Percentiles rank a stretch among this genome's conserved stretches.
Conservation (phyloP, 1,140 invertebrate species). For the Solenopsis invicta region DNA sequence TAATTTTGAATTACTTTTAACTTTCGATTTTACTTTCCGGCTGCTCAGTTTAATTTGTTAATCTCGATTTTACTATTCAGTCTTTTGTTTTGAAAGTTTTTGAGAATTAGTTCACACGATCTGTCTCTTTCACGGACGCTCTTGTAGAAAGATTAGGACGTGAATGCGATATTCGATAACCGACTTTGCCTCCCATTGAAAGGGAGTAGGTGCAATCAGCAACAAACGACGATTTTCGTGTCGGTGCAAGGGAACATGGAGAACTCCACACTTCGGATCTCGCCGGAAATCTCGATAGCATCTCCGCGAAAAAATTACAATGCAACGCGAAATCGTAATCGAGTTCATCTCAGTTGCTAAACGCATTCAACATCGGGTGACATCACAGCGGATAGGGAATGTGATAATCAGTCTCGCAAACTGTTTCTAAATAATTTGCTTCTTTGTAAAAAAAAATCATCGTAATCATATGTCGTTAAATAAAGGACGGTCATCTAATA, state of each 20-base stretch:
- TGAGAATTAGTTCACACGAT: background rate
- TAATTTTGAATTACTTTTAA: background rate
- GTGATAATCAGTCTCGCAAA: slow-evolving; percentile 5
- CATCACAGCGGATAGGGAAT: slow-evolving; percentile 29
- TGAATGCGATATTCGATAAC: slow-evolving; percentile 9
- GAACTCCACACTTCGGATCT: slow-evolving; percentile 11
- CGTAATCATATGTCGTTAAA: background rate
- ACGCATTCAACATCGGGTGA: slow-evolving; percentile 4
- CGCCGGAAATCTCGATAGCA: slow-evolving; percentile 54
- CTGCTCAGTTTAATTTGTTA: background rate
- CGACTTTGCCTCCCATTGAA: background rate
- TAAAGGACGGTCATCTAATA: background rate
- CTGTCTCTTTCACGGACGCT: background rate
- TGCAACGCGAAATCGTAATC: slow-evolving; percentile 44
- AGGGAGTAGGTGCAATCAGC: slow-evolving; percentile 21
- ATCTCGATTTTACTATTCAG: background rate
- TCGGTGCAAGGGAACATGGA: slow-evolving; percentile 13
- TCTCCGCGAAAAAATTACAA: slow-evolving; percentile 45
- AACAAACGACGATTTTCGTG: slow-evolving; percentile 22
- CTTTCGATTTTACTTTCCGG: background rate
- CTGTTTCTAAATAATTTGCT: slow-evolving; percentile 8
- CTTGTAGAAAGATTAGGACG: slow-evolving; percentile 1
- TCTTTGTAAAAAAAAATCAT: background rate
- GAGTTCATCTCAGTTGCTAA: slow-evolving; percentile 37
- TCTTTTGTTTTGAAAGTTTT: background rate